These are phyloP conservation scores for Peromyscus polionotus DNA, from an alignment of 2,113 vertebrate species.

Conservation along the genomic window DNA sequence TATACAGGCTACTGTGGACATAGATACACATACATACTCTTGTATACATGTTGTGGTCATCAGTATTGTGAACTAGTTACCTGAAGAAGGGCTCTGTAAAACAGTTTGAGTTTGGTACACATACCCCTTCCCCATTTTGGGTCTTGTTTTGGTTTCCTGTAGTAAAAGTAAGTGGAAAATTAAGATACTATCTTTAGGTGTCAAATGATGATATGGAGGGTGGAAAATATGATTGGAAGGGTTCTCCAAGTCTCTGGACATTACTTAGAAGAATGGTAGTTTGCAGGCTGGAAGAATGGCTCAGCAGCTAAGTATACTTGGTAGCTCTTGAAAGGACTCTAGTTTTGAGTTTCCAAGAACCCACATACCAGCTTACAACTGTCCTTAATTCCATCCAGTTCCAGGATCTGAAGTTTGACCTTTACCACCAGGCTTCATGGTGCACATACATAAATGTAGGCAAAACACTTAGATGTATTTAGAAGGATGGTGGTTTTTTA, in stretches of 20 bases:
- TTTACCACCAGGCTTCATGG: neutral
- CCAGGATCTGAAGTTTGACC: neutral
- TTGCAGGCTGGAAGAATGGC: neutral
- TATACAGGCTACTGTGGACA: neutral
- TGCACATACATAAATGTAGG: neutral
- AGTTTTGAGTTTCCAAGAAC: neutral
- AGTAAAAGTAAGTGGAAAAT: neutral
- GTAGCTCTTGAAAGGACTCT: neutral
- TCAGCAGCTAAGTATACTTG: neutral
- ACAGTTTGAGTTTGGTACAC: neutral
- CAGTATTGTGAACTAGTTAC: neutral
- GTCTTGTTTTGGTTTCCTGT: neutral
- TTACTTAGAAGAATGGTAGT: slow-evolving; percentile 3
- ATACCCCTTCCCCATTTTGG: neutral
- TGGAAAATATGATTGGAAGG: neutral
- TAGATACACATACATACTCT: neutral
- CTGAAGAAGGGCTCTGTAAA: neutral
- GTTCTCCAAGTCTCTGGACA: neutral
- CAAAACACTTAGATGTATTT: neutral
- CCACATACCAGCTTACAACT: neutral
- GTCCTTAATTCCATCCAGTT: neutral
- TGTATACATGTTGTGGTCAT: neutral
- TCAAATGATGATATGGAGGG: neutral
- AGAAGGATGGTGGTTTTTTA: slow-evolving; percentile 37
- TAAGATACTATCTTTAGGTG: neutral